Evolutionary conservation across 2,888 invertebrate species (phyloP).

Genomic region (Tetropium fuscum): DNA sequence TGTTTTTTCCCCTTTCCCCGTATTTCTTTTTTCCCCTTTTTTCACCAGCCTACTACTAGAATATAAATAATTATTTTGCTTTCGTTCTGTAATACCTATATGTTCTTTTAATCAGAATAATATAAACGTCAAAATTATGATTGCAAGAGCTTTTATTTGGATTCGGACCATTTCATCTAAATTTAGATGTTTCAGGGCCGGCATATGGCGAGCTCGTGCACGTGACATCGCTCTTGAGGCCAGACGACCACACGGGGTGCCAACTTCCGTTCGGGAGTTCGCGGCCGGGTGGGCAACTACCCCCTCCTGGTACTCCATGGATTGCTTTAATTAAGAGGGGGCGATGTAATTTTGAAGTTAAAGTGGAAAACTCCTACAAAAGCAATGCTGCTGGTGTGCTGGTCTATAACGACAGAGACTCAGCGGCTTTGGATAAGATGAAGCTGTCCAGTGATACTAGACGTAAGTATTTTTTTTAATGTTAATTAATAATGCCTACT

Average conservation of each 20-base stretch:
- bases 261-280: slow-evolving; percentile 70
- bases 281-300: slow-evolving; percentile 64
- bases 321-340: slow-evolving; percentile 85
- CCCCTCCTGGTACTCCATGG: slow-evolving; percentile 74
- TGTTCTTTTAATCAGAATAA: too few relatives aligned
- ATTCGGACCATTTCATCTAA: neutral
- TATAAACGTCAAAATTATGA: too few relatives aligned
- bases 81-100: too few relatives aligned
- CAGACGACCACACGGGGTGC: slow-evolving; percentile 75
- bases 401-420: slow-evolving; percentile 83
- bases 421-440: slow-evolving; percentile 80
- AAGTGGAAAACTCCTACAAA: slow-evolving; percentile 81
- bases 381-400: slow-evolving; percentile 84
- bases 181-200: slow-evolving; percentile 59
- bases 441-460: slow-evolving; percentile 75
- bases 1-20: too few relatives aligned
- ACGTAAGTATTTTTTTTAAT: too few relatives aligned
- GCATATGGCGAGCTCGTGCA: slow-evolving; percentile 79
- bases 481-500: too few relatives aligned
- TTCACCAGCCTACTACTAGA: too few relatives aligned
- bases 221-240: slow-evolving; percentile 70
- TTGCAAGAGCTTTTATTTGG: too few relatives aligned
- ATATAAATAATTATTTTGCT: too few relatives aligned
- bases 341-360: slow-evolving; percentile 84
- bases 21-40: too few relatives aligned